Conservation (phyloP, 2,113 vertebrate genomes). For the Hypomesus transpacificus region DNA sequence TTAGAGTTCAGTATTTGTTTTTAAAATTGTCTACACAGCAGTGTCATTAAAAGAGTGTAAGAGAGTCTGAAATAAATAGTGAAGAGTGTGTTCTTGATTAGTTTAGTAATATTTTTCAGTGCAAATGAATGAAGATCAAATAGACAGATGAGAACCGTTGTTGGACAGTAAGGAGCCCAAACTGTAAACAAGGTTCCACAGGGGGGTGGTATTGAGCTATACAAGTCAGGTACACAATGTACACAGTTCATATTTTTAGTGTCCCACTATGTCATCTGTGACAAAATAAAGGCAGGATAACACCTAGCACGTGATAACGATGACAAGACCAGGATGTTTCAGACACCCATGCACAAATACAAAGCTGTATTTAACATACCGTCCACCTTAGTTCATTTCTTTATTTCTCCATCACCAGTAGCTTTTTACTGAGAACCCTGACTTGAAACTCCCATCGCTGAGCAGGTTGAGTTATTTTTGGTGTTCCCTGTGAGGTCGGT, state of each 20-base stretch:
- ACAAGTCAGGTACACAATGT: constrained; percentile 33
- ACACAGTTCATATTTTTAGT: constrained; percentile 40
- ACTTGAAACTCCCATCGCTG: constrained; percentile 67
- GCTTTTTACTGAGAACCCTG: constrained; percentile 57
- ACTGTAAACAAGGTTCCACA: constrained; percentile 59
- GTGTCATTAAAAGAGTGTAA: background rate
- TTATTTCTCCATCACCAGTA: constrained; percentile 38
- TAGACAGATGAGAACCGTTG: background rate
- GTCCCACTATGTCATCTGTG: constrained; percentile 50
- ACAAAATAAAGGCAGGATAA: constrained; percentile 57
- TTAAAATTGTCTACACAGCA: background rate
- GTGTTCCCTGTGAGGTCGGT: constrained; percentile 68
- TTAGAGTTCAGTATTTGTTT: background rate
- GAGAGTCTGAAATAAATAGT: too few relatives aligned
- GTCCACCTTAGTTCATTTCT: constrained; percentile 26
- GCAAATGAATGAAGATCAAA: too few relatives aligned
- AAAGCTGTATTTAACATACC: constrained; percentile 30
- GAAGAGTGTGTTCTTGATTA: too few relatives aligned
- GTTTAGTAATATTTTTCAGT: too few relatives aligned
- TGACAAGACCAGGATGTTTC: background rate
- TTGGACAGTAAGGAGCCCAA: constrained; percentile 61
- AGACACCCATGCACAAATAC: too few relatives aligned
- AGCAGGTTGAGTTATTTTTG: constrained; percentile 75
- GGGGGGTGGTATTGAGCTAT: constrained; percentile 78
- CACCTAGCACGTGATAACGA: constrained; percentile 64